Evolutionary conservation across 2,888 invertebrate species (phyloP).

Genomic region (Sclerodermus sp.): DNA sequence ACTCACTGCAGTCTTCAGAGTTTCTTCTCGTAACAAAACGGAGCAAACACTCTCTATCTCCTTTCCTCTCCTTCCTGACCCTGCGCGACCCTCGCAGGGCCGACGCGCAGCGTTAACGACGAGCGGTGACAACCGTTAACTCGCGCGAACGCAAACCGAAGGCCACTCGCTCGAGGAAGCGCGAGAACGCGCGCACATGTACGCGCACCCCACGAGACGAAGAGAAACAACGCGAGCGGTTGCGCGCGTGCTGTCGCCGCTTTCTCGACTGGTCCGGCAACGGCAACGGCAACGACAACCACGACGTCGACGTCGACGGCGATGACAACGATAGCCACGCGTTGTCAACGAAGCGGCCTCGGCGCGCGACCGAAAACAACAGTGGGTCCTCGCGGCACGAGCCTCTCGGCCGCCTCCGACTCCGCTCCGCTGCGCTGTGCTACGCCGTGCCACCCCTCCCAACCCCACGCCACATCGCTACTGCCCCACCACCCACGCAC

Average conservation of each 20-base stretch:
- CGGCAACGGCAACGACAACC: too few species aligned
- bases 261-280: too few species aligned
- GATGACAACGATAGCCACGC: too few species aligned
- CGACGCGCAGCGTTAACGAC: neutral
- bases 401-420: slow-evolving; percentile 13
- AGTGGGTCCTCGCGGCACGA: slow-evolving; percentile 30
- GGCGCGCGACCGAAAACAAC: slow-evolving; percentile 31
- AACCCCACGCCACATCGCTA: neutral
- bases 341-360: slow-evolving; percentile 21
- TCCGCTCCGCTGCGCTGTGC: neutral
- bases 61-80: too few species aligned
- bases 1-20: too few species aligned
- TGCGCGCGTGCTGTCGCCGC: too few species aligned
- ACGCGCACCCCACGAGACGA: too few species aligned
- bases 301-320: too few species aligned
- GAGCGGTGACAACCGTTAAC: neutral
- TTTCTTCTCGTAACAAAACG: too few species aligned
- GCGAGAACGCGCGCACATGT: neutral
- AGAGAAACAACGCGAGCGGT: too few species aligned
- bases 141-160: neutral
- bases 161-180: slow-evolving; percentile 4
- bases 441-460: neutral
- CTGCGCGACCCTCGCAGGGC: too few species aligned
- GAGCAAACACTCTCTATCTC: too few species aligned
- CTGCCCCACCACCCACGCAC: slow-evolving; percentile 1